Percentiles rank a stretch among this genome's conserved stretches.
These are phyloP conservation scores for Capitella teleta DNA, from an alignment of 1,140 invertebrate species.

Conservation along the genomic window DNA sequence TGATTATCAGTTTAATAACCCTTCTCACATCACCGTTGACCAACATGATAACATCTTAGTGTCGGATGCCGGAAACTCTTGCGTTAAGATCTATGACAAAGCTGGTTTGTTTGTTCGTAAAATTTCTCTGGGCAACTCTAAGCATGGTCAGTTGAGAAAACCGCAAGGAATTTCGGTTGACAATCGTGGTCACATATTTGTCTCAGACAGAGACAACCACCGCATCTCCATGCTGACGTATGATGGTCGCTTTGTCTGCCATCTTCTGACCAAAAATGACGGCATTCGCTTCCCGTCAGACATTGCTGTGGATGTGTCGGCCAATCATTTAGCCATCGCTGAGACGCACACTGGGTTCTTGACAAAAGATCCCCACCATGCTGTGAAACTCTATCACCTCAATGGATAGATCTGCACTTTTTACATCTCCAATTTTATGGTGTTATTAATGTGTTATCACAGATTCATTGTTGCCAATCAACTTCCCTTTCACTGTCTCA, in stretches of 20 bases:
- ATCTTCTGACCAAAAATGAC: constrained; percentile 4
- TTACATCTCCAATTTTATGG: too few relatives aligned
- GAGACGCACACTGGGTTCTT: constrained; percentile 6
- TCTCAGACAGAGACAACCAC: constrained; percentile 10
- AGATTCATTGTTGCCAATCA: too few relatives aligned
- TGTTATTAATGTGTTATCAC: too few relatives aligned
- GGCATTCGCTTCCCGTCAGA: constrained; percentile 4
- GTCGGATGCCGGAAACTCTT: constrained; percentile 4
- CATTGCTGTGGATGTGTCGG: neutral
- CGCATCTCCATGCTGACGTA: constrained; percentile 1
- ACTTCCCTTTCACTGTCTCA: too few relatives aligned
- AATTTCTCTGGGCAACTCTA: neutral
- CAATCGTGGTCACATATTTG: constrained; percentile 2
- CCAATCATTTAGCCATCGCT: neutral
- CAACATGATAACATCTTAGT: constrained; percentile 10
- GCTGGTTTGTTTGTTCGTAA: constrained; percentile 2
- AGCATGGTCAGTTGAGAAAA: constrained; percentile 1
- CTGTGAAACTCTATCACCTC: constrained; percentile 2
- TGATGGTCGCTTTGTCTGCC: constrained; percentile 1
- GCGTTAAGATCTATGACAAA: constrained; percentile 9
- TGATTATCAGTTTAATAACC: constrained; percentile 8
- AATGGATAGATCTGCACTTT: neutral
- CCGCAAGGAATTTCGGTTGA: constrained; percentile 8
- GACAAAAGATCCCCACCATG: constrained; percentile 8
- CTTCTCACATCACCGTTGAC: constrained; percentile 6